Evolutionary conservation across 2,797 vertebrate genomes (phyloP), one percentile per base, ranked within the genome.

Genomic region (Pogonophryne albipinna): DNA sequence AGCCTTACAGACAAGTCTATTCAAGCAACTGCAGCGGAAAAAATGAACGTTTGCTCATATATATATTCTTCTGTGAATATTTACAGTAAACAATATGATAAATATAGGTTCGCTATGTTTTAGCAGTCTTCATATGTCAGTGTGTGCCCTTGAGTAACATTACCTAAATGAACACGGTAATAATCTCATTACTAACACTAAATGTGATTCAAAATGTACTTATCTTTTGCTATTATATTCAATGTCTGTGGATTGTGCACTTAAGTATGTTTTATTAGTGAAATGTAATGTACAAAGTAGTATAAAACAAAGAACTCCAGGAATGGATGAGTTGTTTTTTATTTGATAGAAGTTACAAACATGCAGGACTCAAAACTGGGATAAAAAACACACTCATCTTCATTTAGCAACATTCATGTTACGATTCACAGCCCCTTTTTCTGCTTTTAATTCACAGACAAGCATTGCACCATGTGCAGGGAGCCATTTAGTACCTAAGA

Each of bases 321-420:
- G 2, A 63, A 31, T 50, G 42, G 52, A 60, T 64, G 11, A 49
- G 13, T 57, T 27, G 0, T 41, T 27, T 50, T 84, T 85, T 79
- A 77, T 84, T 79, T 58, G 27, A 62, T 23, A 57, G 16, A 60
- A 47, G 14, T 67, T 57, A 64, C 49, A 9, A 50, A 66, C 11
- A 65, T 50, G 13, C 57, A 71, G 51, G 17, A 34, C 38, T 23
- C 4, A 55, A 31, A 58, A 60, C 42, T 45, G 15, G 2, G 27
- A 20, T 38, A 5, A 47, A 19, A 62, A 60, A 55, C 10, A 34
- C 46, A 72, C 58, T 71, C 13, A 56, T 14, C 19, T 51, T 68
- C 15, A 65, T 69, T 76, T 23, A 41, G 27, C 49, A 86, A 16
- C 4, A 41, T 58, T 57, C 65, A 65, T 52, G n/a, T 72, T 62